Percentiles rank a stretch among this genome's conserved stretches.
phyloP scores from a whole-genome alignment of 2,888 invertebrate species.

The Nomada goodeniana region DNA sequence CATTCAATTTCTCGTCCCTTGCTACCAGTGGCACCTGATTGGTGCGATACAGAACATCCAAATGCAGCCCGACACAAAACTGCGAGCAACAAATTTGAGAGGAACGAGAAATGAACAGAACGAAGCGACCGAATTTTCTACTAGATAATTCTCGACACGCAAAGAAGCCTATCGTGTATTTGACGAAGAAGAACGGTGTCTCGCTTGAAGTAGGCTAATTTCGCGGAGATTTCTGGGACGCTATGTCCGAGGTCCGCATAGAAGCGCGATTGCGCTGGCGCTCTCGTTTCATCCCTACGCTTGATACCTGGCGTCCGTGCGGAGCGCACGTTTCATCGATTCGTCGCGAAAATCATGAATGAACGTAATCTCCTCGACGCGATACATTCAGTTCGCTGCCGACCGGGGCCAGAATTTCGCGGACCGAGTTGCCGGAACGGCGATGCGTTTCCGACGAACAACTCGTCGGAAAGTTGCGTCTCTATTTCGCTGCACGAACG shows the following conservation, averaged over 20 bases:
- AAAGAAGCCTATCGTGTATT: not conserved
- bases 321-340: constrained; percentile 65
- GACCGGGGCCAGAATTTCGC: constrained; percentile 14
- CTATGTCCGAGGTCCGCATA: constrained; percentile 2
- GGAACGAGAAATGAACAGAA: too few relatives aligned
- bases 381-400: constrained; percentile 44
- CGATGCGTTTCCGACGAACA: not conserved
- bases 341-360: constrained; percentile 75
- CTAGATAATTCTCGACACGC: too few relatives aligned
- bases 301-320: constrained; percentile 33
- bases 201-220: not conserved
- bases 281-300: constrained; percentile 33
- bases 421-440: too few relatives aligned
- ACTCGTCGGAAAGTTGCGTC: not conserved
- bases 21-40: too few relatives aligned
- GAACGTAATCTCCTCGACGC: constrained; percentile 71
- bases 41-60: too few relatives aligned
- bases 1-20: too few relatives aligned
- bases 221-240: constrained; percentile 4
- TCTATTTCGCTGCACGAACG: not conserved
- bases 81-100: too few relatives aligned
- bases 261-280: constrained; percentile 11
- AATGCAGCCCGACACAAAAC: too few relatives aligned
- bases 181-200: too few relatives aligned
- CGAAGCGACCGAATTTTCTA: too few relatives aligned